Percentiles rank a stretch among this genome's conserved stretches.
Conservation (phyloP, 2,797 vertebrate species). For the Phoebastria nigripes region DNA sequence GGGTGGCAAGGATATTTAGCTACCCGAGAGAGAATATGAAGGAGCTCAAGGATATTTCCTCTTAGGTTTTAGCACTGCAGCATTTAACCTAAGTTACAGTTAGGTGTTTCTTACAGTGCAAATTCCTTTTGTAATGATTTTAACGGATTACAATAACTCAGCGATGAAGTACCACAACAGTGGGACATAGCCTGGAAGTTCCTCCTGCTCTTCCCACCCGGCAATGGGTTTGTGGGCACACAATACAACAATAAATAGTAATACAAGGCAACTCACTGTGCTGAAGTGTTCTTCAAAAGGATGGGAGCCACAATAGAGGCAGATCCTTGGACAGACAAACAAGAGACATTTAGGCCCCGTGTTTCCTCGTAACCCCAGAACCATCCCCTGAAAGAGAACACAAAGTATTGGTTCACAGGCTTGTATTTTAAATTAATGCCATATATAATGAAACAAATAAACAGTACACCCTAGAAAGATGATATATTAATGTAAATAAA, state of each 20-base stretch:
- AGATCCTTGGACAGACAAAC: constrained; percentile 94
- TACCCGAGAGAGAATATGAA: background rate
- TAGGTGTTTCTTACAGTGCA: background rate
- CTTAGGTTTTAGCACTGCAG: background rate
- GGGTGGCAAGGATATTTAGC: background rate
- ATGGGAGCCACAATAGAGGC: constrained; percentile 88
- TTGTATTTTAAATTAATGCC: background rate
- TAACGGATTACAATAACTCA: background rate
- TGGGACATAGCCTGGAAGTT: background rate
- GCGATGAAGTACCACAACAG: background rate
- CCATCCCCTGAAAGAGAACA: constrained; percentile 85
- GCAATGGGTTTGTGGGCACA: background rate
- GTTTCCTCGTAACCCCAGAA: constrained; percentile 97
- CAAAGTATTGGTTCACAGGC: background rate
- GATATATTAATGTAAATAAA: background rate
- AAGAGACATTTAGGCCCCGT: constrained; percentile 84
- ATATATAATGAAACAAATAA: background rate
- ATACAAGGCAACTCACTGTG: constrained; percentile 77
- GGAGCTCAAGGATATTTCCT: background rate
- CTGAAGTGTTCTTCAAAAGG: constrained; percentile 87
- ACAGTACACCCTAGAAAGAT: background rate
- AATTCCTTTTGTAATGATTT: background rate
- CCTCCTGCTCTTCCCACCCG: background rate
- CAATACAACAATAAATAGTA: background rate
- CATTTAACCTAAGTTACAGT: background rate